phyloP scores from a whole-genome alignment of 2,888 invertebrate species.

The Callosobruchus maculatus region DNA sequence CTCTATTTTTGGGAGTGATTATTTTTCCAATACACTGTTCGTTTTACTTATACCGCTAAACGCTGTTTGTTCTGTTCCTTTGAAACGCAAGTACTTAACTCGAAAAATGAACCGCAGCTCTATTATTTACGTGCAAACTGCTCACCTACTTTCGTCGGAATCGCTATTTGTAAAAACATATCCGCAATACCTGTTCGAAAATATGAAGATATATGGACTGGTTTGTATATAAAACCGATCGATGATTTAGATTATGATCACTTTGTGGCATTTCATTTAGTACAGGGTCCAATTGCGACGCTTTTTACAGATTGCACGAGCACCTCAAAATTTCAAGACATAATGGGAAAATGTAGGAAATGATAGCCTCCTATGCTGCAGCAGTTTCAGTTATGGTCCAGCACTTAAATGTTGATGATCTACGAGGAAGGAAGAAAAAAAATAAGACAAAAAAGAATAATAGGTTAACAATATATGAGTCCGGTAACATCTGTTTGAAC shows the following conservation, averaged over 20 bases:
- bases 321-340: no score
- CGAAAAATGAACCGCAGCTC: neutral
- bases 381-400: no score
- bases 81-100: constrained; percentile 8
- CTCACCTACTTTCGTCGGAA: neutral
- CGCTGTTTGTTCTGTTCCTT: constrained; percentile 9
- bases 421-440: no score
- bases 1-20: constrained; percentile 23
- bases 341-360: no score
- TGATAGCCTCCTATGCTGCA: no score
- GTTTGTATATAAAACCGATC: neutral
- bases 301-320: neutral
- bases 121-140: neutral
- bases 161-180: neutral
- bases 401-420: no score
- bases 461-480: no score
- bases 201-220: neutral
- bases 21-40: constrained; percentile 23
- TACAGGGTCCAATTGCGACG: neutral
- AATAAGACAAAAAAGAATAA: no score
- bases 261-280: neutral
- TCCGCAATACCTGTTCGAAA: neutral
- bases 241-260: neutral
- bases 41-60: constrained; percentile 28
- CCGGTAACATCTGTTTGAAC: no score